Evolutionary conservation across 2,797 vertebrate species (phyloP).

Genomic region (Vultur gryphus): DNA sequence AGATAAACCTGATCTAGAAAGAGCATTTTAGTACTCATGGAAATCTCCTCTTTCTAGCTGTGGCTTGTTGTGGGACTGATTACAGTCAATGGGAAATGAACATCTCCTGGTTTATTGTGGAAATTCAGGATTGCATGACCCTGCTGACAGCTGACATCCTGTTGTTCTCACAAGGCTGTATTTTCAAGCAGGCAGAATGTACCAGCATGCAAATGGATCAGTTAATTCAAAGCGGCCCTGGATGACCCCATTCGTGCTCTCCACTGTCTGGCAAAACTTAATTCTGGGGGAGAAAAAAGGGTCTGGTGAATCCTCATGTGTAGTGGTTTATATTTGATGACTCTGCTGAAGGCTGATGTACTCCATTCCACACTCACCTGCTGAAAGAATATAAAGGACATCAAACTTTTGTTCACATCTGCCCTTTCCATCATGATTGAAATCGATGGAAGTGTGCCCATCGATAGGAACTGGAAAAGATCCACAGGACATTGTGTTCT

Average conservation of each 20-base stretch:
- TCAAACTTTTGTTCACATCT: conserved; percentile 34
- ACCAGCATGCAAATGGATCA: neutral
- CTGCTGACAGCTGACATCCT: neutral
- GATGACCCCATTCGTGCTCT: neutral
- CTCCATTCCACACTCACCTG: neutral
- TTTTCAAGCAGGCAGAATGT: neutral
- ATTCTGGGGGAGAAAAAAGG: neutral
- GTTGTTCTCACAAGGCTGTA: neutral
- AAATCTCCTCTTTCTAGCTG: neutral
- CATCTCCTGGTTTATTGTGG: neutral
- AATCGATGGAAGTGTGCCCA: conserved; percentile 29
- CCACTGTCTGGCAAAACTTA: neutral
- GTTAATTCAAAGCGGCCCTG: neutral
- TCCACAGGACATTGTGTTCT: conserved; percentile 32
- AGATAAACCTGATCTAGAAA: neutral
- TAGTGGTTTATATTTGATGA: neutral
- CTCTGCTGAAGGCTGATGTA: neutral
- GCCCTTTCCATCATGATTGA: conserved; percentile 8
- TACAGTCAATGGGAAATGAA: neutral
- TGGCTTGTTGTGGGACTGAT: neutral
- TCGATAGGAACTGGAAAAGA: conserved; percentile 40
- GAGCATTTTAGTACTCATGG: neutral
- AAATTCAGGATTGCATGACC: neutral
- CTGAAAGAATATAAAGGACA: conserved; percentile 12
- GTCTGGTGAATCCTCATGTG: neutral